Conservation (phyloP, 1,140 invertebrate species). For the Nebria ingens region DNA sequence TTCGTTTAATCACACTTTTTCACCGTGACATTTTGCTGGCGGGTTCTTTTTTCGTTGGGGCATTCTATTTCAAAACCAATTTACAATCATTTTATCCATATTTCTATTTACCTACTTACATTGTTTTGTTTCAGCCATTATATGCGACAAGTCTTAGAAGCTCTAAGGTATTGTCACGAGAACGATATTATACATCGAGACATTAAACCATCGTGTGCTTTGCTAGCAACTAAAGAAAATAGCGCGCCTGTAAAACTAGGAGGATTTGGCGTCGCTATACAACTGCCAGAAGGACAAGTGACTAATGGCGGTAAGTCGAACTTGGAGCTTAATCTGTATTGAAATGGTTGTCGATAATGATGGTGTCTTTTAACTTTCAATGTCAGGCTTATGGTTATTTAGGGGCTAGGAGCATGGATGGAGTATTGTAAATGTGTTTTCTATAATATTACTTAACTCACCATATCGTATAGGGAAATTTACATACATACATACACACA, state of each 20-base stretch:
- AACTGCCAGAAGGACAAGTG: slow-evolving; percentile 66
- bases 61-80: too few relatives aligned
- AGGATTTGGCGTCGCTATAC: slow-evolving; percentile 94
- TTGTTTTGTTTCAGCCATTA: slow-evolving; percentile 83
- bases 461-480: too few relatives aligned
- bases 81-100: too few relatives aligned
- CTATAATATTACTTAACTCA: too few relatives aligned
- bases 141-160: slow-evolving; percentile 93
- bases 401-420: background rate
- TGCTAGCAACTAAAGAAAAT: slow-evolving; percentile 91
- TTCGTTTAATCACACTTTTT: background rate
- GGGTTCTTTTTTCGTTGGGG: too few relatives aligned
- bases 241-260: slow-evolving; percentile 96
- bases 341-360: background rate
- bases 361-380: too few relatives aligned
- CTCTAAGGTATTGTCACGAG: slow-evolving; percentile 91
- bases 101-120: too few relatives aligned
- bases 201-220: slow-evolving; percentile 89
- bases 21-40: background rate
- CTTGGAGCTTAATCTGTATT: background rate
- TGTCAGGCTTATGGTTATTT: background rate
- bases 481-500: too few relatives aligned
- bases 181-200: slow-evolving; percentile 95
- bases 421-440: too few relatives aligned
- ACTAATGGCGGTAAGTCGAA: slow-evolving; percentile 55